Evolutionary conservation across 2,888 invertebrate genomes (phyloP).

Genomic region (Encarsia formosa): DNA sequence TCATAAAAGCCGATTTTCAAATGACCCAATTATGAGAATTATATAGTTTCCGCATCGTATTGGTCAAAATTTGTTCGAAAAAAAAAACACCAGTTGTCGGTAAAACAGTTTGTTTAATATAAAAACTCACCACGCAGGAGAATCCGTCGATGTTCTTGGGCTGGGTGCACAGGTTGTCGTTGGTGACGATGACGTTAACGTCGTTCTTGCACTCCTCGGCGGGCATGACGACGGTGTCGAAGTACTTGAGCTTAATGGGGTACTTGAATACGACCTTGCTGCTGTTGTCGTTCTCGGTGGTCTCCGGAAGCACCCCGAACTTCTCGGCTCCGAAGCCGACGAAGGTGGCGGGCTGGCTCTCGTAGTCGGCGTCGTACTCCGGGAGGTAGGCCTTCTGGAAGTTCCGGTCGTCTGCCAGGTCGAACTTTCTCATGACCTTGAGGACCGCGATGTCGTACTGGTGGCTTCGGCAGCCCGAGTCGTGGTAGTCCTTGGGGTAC

Average conservation of each 20-base stretch:
- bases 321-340: conserved; percentile 12
- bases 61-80: no score
- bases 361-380: conserved; percentile 9
- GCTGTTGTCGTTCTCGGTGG: neutral
- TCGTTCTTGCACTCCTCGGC: conserved; percentile 6
- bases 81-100: neutral
- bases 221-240: conserved; percentile 4
- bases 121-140: conserved; percentile 8
- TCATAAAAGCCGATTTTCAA: no score
- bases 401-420: conserved; percentile 6
- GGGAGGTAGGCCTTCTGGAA: conserved; percentile 7
- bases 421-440: conserved; percentile 9
- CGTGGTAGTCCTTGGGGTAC: conserved; percentile 4
- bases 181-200: conserved; percentile 2
- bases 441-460: conserved; percentile 11
- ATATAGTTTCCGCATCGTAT: no score
- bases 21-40: no score
- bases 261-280: neutral
- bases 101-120: no score
- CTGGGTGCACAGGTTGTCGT: conserved; percentile 1
- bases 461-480: conserved; percentile 2
- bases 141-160: conserved; percentile 1
- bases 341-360: neutral
- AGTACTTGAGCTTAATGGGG: conserved; percentile 6
- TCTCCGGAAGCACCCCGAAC: neutral